Percentiles rank a stretch among this genome's conserved stretches.
These are phyloP conservation scores for Physocephala rufipes DNA, from an alignment of 2,888 invertebrate genomes.

Conservation along the genomic window DNA sequence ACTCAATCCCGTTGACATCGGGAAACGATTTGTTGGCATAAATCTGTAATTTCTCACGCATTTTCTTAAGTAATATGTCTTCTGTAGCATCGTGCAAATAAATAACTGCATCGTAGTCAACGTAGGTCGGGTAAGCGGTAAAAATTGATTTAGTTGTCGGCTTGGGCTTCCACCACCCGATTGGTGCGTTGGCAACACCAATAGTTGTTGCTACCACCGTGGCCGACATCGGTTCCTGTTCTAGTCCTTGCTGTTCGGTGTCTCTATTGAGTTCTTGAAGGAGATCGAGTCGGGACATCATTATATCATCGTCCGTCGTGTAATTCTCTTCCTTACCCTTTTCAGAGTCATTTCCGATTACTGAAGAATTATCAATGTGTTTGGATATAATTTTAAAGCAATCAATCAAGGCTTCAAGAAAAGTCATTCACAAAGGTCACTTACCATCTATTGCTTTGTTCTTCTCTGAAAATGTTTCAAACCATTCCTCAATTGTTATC, in stretches of 20 bases:
- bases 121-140: constrained; percentile 72
- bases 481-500: constrained; percentile 50
- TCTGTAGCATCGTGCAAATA: constrained; percentile 59
- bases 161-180: constrained; percentile 72
- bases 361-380: neutral
- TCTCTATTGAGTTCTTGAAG: neutral
- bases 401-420: neutral
- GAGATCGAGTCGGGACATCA: neutral
- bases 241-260: neutral
- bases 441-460: constrained; percentile 43
- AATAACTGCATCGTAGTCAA: constrained; percentile 70
- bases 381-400: neutral
- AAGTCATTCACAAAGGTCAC: too few relatives aligned
- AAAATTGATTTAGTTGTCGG: constrained; percentile 69
- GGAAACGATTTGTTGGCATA: constrained; percentile 31
- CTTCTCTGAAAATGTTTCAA: constrained; percentile 41
- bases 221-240: neutral
- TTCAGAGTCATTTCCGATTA: constrained; percentile 1
- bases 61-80: constrained; percentile 65
- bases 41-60: constrained; percentile 67
- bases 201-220: neutral
- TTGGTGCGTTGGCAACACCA: constrained; percentile 38
- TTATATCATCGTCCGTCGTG: neutral
- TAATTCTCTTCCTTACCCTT: neutral
- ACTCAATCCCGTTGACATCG: constrained; percentile 14